phyloP scores from a whole-genome alignment of 2,888 invertebrate genomes.

The Euplexia lucipara region DNA sequence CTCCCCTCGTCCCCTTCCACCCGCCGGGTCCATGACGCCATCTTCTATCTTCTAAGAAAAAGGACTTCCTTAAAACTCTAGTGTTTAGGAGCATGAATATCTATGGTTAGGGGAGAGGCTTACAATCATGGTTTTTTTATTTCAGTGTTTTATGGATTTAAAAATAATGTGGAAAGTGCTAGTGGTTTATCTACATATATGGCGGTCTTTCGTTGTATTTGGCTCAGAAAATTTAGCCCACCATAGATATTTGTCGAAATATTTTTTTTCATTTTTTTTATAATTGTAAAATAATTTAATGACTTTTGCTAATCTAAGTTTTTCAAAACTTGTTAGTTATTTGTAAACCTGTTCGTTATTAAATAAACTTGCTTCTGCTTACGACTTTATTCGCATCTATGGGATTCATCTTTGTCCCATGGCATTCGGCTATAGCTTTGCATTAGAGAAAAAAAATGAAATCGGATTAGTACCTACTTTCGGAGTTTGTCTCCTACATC shows the following conservation, averaged over 20 bases:
- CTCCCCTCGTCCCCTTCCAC: slow-evolving; percentile 66
- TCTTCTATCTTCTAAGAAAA: slow-evolving; percentile 78
- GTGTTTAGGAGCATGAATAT: no score
- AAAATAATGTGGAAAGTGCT: background rate
- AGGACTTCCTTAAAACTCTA: slow-evolving; percentile 71
- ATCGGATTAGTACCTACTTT: no score
- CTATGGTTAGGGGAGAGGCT: slow-evolving; percentile 21
- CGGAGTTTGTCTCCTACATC: no score
- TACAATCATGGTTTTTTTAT: slow-evolving; percentile 7
- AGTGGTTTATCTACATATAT: no score
- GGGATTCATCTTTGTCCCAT: no score
- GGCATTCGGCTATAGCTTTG: no score
- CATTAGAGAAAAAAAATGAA: no score
- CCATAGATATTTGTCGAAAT: background rate
- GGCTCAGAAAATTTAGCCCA: background rate
- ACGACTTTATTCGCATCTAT: no score
- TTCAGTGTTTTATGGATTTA: background rate
- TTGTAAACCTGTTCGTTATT: background rate
- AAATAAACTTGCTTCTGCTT: no score
- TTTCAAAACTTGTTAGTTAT: background rate
- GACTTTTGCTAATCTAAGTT: background rate
- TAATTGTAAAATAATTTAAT: background rate
- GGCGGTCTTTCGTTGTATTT: no score
- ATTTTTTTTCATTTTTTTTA: no score
- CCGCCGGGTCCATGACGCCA: slow-evolving; percentile 61